Conservation (phyloP, 2,888 invertebrate genomes). For the Aporophyla lueneburgensis region DNA sequence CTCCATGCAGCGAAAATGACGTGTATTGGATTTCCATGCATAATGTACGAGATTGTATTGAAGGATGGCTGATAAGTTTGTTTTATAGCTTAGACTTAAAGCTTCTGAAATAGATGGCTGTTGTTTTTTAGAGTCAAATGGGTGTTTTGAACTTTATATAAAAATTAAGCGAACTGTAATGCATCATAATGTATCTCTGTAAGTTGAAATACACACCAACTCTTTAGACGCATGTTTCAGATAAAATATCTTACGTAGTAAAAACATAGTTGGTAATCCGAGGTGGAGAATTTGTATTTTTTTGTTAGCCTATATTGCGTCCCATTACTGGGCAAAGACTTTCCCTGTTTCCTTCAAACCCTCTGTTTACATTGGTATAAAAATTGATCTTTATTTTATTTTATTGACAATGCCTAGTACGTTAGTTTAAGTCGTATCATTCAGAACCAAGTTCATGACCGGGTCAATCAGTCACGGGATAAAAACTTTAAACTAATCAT, state of each 20-base stretch:
- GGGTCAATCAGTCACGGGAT: not conserved
- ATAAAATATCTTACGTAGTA: not conserved
- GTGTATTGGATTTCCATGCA: constrained; percentile 59
- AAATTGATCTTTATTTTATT: too few species aligned
- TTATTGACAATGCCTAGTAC: too few species aligned
- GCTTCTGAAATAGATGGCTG: constrained; percentile 7
- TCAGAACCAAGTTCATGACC: too few species aligned
- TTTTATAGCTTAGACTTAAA: constrained; percentile 12
- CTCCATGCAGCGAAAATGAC: constrained; percentile 47
- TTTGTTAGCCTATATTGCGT: not conserved
- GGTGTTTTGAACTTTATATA: constrained; percentile 4
- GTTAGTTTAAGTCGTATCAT: too few species aligned
- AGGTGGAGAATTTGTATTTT: not conserved
- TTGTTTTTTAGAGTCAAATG: not conserved
- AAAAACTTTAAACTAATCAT: not conserved
- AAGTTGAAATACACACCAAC: not conserved
- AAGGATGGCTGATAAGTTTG: constrained; percentile 35
- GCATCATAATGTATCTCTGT: not conserved
- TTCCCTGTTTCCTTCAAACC: too few species aligned
- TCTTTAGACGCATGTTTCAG: not conserved
- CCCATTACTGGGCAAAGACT: too few species aligned
- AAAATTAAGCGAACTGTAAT: not conserved
- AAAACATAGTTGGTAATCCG: not conserved
- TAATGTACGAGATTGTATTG: constrained; percentile 48
- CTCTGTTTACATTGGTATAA: too few species aligned